Conservation (phyloP, 2,888 invertebrate species). For the Pterobdella sp. region DNA sequence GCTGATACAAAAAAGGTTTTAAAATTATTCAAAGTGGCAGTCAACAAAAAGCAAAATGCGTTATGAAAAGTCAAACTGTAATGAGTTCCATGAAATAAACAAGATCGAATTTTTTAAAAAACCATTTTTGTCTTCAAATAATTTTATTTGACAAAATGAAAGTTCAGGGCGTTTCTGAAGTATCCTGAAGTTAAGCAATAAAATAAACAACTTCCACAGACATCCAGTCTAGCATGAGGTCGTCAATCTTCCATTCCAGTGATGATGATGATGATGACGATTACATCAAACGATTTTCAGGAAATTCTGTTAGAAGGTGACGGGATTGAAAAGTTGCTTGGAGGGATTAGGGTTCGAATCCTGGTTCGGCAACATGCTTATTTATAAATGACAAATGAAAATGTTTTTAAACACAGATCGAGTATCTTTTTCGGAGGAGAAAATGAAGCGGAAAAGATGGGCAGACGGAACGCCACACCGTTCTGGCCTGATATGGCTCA, state of each 20-base stretch:
- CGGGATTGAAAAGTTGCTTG: background rate
- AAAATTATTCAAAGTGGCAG: no score
- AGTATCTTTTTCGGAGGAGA: constrained; percentile 4
- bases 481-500: background rate
- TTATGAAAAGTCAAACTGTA: no score
- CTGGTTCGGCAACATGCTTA: background rate
- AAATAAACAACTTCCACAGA: no score
- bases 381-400: background rate
- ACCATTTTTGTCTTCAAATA: no score
- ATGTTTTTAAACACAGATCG: background rate
- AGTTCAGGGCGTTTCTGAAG: no score
- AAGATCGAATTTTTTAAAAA: no score
- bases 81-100: no score
- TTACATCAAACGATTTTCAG: background rate
- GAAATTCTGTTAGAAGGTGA: background rate
- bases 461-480: background rate
- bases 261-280: background rate
- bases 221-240: background rate
- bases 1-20: no score
- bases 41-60: no score
- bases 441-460: background rate
- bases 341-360: background rate
- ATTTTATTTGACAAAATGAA: no score
- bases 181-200: no score
- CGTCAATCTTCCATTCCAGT: background rate